Conservation (phyloP, 2,113 vertebrate genomes). For the Sinocyclocheilus grahami region DNA sequence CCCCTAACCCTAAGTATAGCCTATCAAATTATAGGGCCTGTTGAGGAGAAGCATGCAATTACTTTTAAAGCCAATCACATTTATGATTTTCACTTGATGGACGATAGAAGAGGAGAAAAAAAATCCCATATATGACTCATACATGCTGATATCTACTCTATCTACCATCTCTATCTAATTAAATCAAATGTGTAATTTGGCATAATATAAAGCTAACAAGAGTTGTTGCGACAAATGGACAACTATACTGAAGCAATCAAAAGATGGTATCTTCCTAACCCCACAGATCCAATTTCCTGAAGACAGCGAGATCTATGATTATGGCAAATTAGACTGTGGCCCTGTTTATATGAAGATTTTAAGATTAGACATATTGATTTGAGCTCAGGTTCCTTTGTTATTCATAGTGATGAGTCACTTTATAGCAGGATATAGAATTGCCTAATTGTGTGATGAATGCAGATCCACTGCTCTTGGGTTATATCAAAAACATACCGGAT, state of each 20-base stretch:
- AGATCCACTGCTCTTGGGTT: background rate
- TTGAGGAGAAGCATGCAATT: background rate
- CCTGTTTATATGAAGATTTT: slow-evolving; percentile 28
- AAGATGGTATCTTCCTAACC: background rate
- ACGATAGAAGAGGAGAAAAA: too few species aligned
- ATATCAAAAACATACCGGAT: background rate
- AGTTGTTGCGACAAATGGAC: background rate
- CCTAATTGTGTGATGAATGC: background rate
- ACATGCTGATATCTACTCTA: background rate
- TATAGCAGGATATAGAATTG: background rate
- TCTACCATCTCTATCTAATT: background rate
- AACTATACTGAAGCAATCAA: slow-evolving; percentile 1
- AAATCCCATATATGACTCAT: background rate
- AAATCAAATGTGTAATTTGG: slow-evolving; percentile 14
- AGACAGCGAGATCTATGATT: slow-evolving; percentile 38
- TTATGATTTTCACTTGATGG: background rate
- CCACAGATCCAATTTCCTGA: slow-evolving; percentile 50
- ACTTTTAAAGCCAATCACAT: background rate
- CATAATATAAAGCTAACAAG: slow-evolving; percentile 11
- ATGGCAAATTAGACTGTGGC: slow-evolving; percentile 27
- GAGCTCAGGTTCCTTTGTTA: slow-evolving; percentile 14
- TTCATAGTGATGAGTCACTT: slow-evolving; percentile 20
- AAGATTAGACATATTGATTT: slow-evolving; percentile 19
- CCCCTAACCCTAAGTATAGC: background rate
- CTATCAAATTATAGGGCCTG: background rate